phyloP scores from a whole-genome alignment of 2,113 vertebrate species.

The Hyperopisus bebe region DNA sequence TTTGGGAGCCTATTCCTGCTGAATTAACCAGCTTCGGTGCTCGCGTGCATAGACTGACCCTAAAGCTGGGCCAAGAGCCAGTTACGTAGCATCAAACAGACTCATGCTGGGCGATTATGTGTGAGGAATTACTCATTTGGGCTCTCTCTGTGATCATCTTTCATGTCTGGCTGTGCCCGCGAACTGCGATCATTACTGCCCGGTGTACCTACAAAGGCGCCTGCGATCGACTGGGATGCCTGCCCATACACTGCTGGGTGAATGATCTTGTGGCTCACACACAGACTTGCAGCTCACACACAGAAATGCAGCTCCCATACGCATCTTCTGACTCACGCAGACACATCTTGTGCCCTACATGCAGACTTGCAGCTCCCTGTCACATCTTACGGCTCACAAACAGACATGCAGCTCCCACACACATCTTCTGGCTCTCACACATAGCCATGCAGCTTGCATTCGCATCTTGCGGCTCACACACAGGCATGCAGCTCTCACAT shows the following conservation, averaged over 20 bases:
- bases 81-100: background rate
- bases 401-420: background rate
- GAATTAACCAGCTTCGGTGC: background rate
- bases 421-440: background rate
- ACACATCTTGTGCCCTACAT: background rate
- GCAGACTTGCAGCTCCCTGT: background rate
- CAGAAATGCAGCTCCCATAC: background rate
- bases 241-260: background rate
- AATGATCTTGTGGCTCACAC: background rate
- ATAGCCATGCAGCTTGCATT: background rate
- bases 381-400: background rate
- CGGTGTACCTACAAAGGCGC: background rate
- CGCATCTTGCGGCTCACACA: background rate
- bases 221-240: background rate
- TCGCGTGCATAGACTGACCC: background rate
- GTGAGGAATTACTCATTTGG: slow-evolving; percentile 9
- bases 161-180: background rate
- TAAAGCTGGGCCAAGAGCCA: background rate
- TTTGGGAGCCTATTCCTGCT: background rate
- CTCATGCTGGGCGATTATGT: background rate
- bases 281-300: background rate
- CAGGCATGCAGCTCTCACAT: no score
- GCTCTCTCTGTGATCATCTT: background rate
- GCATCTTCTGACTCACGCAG: background rate
- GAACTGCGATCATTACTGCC: background rate